These are phyloP conservation scores for Cryptosula pallasiana DNA, from an alignment of 2,888 invertebrate genomes.

Conservation along the genomic window DNA sequence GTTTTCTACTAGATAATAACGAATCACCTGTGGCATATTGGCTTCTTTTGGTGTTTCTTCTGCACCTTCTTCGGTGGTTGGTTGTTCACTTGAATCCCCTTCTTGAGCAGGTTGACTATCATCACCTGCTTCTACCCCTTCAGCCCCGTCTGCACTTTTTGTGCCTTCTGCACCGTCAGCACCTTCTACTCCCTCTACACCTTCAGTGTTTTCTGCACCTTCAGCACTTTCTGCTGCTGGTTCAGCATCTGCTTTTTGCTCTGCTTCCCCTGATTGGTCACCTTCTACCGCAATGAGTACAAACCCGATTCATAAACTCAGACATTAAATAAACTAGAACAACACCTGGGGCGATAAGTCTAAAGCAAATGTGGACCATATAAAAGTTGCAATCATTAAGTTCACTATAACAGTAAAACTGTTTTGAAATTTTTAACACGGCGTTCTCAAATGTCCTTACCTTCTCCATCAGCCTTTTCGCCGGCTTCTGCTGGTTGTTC, in stretches of 20 bases:
- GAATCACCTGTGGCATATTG: slow-evolving; percentile 1
- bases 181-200: background rate
- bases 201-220: background rate
- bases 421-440: too few relatives aligned
- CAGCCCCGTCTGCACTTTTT: background rate
- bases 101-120: slow-evolving; percentile 29
- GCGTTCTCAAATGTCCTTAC: background rate
- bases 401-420: too few relatives aligned
- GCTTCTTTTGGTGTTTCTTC: background rate
- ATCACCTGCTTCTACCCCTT: slow-evolving; percentile 23
- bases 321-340: too few relatives aligned
- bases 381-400: too few relatives aligned
- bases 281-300: too few relatives aligned
- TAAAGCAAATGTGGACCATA: too few relatives aligned
- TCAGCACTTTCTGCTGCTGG: background rate
- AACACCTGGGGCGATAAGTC: too few relatives aligned
- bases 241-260: background rate
- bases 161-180: background rate
- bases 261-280: too few relatives aligned
- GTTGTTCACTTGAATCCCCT: background rate
- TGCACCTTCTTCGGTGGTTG: background rate
- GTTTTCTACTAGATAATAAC: too few relatives aligned
- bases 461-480: slow-evolving; percentile 4
- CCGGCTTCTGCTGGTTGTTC: background rate
- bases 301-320: too few relatives aligned